A percentile compares a stretch with the other conserved stretches of the same genome.
phyloP scores from a whole-genome alignment of 2,888 invertebrate species.

The Ceramica pisi region DNA sequence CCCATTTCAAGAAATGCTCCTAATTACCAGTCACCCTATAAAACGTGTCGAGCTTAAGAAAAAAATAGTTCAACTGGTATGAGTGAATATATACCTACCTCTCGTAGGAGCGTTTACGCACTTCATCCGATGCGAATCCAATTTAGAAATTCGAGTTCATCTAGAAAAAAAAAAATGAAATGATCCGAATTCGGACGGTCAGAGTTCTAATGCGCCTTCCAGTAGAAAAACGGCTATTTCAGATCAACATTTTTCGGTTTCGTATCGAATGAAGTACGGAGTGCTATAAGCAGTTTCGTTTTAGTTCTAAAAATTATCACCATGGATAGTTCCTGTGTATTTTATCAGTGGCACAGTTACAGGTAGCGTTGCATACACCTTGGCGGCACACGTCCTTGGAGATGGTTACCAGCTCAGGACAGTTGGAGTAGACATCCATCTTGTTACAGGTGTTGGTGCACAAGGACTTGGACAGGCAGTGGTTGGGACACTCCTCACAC shows the following conservation, averaged over 20 bases:
- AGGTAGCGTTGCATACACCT: slow-evolving; percentile 93
- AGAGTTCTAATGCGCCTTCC: background rate
- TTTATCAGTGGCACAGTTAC: slow-evolving; percentile 91
- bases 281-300: background rate
- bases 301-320: slow-evolving; percentile 48
- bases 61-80: background rate
- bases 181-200: background rate
- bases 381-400: slow-evolving; percentile 82
- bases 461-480: slow-evolving; percentile 92
- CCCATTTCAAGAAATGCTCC: background rate
- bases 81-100: background rate
- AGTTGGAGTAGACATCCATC: slow-evolving; percentile 94
- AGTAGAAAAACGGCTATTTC: background rate
- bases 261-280: background rate
- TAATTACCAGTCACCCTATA: background rate
- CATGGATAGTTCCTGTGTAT: slow-evolving; percentile 81
- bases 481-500: slow-evolving; percentile 92
- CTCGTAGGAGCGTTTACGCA: background rate
- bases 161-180: background rate
- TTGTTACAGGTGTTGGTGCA: slow-evolving; percentile 94
- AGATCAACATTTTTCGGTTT: background rate
- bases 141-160: background rate
- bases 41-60: background rate
- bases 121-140: background rate
- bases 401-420: slow-evolving; percentile 90